Base-by-base conservation (phyloP, 2,888 invertebrate species). In the Oxyscelio sp. region DNA sequence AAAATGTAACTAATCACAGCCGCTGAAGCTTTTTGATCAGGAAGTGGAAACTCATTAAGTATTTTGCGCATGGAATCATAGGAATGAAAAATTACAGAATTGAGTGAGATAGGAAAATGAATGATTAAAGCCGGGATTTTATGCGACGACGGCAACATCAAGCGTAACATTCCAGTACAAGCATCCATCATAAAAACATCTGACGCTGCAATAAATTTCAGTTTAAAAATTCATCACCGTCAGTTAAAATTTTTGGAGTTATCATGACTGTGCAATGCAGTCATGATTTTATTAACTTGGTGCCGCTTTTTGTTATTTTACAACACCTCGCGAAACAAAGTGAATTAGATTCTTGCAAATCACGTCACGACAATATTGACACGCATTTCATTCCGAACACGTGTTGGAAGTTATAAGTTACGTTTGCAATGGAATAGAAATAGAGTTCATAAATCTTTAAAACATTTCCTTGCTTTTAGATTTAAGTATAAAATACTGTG, bases 161-260 rank as follows among this genome's bases (percentile, higher is more conserved):
- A 34, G 34, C 5, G 11, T 11, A 34, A 34, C 34, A 34, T 34
- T 2, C 11, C 34, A 11, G 34, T 34, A 59, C 54, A 73, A 27
- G 31, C 61, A 61, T 73, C 40, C 27, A 52, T 52, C 63, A 63
- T 63, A 59, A 73, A 59, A 73, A 61, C 50, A 43, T 38, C 17
- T 52, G 43, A 52, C 54, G 52, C 31, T 13, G 50, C 61, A 43
- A 63, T 61, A 73, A 61, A 73, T 73, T 73, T 63, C 31, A 54
- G 15, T 19, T 24, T 52, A 52, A 61, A 73, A 73, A 73, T 73
- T 63, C 61, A 63, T 63, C 63, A 54, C 43, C 61, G 43, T n/a
- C n/a, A n/a, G n/a, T n/a, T n/a, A n/a, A n/a, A n/a, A 17, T 3
- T 24, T 50, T 59, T 22, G 4, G 15, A 71, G 50, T 38, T 43